Evolutionary conservation across 2,888 invertebrate genomes (phyloP), one percentile per base, ranked within the genome.

Genomic region (Drosophila subsilvestris): DNA sequence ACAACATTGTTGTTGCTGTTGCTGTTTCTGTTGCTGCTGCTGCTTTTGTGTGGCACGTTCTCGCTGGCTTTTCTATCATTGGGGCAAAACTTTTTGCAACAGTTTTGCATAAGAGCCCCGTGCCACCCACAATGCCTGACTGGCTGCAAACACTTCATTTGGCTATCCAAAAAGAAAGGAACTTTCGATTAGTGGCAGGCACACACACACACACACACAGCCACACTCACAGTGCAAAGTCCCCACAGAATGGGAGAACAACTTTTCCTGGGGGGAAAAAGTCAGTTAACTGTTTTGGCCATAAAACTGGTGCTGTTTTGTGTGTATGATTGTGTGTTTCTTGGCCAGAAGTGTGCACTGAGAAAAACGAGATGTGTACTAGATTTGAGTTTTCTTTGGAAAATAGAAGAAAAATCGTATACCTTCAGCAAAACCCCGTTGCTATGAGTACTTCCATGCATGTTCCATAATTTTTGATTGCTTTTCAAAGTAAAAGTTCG

Each of bases 101-200:
- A 53, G 55, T 47, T 74, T 68, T 74, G 62, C 74, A 74, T 74
- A 74, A 62, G 50, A 57, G 12, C 32, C 32, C 55, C 47, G 14
- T 20, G 14, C 5, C 8, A 45, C 27, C 44, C 63, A 63, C 63
- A 55, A 55, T 60, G 51, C 44, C 22, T 63, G 51, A 10, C 62
- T 42, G 51, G 50, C 56, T 53, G 62, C 65, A 73, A 74, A 73
- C 74, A 73, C 74, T 74, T 68, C 74, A 74, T 69, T 69, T 58
- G 61, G 66, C 51, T 53, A 56, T 50, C 57, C 27, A 42, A 22
- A 57, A 49, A 66, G 49, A 45, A 49, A 10, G 59, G 47, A 73
- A 67, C 54, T 73, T 67, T 68, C 74, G 74, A 74, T 73, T 74
- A 67, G 58, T 62, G 54, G 44, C 50, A 55, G n/a, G 18, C 45